Base-by-base conservation (phyloP, 2,888 invertebrate species). In the Cryptus viduatorius region DNA sequence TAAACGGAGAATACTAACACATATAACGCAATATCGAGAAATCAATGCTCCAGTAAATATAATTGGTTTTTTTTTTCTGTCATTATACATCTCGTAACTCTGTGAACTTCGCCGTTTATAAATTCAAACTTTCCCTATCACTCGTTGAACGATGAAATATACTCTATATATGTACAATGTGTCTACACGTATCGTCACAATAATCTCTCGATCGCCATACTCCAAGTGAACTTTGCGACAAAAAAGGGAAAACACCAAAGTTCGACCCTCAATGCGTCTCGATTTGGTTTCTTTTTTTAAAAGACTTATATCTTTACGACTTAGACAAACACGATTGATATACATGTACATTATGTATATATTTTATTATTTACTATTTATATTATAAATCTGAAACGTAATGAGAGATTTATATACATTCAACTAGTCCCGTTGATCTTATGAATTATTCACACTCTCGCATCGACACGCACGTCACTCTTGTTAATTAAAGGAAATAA, bases 341-440 rank as follows among this genome's bases (percentile, higher is more conserved):
- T 77, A 73, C 77, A 81, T 78, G 77, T 77, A 76, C 72, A 81
- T 69, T 61, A 48, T 79, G 65, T 29, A 79, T 78, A 73, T 78
- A 73, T 79, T n/a, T 37, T 65, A 50, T 50, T 64, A 48, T 37
- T 50, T 76, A 24, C 42, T 79, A 16, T 46, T 31, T 56, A 46
- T 42, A 16, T 72, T 16, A 73, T 68, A 77, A 80, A 80, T 73
- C 16, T 67, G 37, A 80, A 77, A 80, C 77, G 71, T 68, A 79
- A 80, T 77, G 37, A 77, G 72, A 46, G 72, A 46, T 76, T 61
- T 84, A 84, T 84, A 46, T 84, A 84, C 83, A 84, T 59, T 77
- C n/a, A 72, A 80, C 24, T 37, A 53, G 59, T 50, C 61, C n/a
- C 53, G 59, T 71, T 71, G 46, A 61, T 72, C 72, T 50, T 72